Evolutionary conservation across 2,888 invertebrate species (phyloP), one percentile per base, ranked within the genome.

Genomic region (Synanthedon myopaeformis): DNA sequence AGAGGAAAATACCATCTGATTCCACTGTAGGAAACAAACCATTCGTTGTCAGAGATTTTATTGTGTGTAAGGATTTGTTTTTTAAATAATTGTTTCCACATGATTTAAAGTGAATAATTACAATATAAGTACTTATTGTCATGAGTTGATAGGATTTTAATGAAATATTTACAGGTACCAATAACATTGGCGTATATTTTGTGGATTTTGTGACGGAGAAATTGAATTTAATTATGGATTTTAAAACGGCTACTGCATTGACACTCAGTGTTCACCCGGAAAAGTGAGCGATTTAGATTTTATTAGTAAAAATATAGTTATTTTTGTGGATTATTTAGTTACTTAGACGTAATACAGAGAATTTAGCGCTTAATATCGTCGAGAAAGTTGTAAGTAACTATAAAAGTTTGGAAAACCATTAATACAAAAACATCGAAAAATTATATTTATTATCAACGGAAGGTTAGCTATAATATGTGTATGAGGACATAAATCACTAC

Each of bases 1-100:
- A 76, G 59, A 65, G 59, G 56, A 67, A 70, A 41, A 67, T 89
- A 12, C 89, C 90, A 0, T 72, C 76, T 0, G 90, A 91, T 59
- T 89, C 89, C 1, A 89, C 89, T 1, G 59, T 85, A 0, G 62
- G 73, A 5, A 74, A 73, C 14, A 79, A 80, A 51, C 84, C 88
- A 0, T 89, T 91, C 60, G 58, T 89, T 35, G 71, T 90, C 11
- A 77, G 88, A 53, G 89, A 90, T 61, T 91, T 91, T 60, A 70
- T 91, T 53, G 67, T 90, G 42, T 82, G 91, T 92, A 72, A 79
- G 89, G 8, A 17, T 51, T 51, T 2, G 17, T 14, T 49, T 49
- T 19, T 11, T 60, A 50, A n/a, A n/a, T n/a, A n/a, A n/a, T n/a
- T n/a, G n/a, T n/a, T n/a, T n/a, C n/a, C n/a, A n/a, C n/a, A n/a